These are phyloP conservation scores for Drosophila kohkoa DNA, from an alignment of 1,140 invertebrate species.

Conservation along the genomic window DNA sequence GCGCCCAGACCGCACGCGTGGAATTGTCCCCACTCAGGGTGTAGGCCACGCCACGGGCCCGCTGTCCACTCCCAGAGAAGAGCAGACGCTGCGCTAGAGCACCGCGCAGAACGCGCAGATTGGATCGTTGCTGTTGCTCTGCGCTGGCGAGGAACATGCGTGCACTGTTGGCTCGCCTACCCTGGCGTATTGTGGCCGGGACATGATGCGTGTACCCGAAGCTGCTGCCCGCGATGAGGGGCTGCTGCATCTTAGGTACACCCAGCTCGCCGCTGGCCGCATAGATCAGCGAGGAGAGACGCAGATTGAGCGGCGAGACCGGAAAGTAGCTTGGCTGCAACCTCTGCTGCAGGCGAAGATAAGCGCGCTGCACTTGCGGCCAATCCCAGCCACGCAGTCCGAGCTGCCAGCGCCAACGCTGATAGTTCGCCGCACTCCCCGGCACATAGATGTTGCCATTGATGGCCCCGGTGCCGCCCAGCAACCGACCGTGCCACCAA, in stretches of 20 bases:
- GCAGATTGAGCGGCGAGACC: conserved; percentile 3
- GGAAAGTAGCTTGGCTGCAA: conserved; percentile 50
- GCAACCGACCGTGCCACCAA: conserved; percentile 87
- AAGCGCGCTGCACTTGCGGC: conserved; percentile 87
- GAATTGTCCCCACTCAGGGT: conserved; percentile 86
- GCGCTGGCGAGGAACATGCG: conserved; percentile 87
- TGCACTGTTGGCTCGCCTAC: conserved; percentile 86
- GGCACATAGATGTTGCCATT: conserved; percentile 91
- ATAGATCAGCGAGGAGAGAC: conserved; percentile 85
- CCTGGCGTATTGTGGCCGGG: conserved; percentile 86
- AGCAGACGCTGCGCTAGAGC: conserved; percentile 85
- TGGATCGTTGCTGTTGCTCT: conserved; percentile 86
- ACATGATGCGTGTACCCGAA: conserved; percentile 66
- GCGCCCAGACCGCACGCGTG: conserved; percentile 1
- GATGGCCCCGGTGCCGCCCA: conserved; percentile 89
- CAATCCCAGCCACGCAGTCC: conserved; percentile 88
- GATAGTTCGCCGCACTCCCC: conserved; percentile 87
- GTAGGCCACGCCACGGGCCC: conserved; percentile 91
- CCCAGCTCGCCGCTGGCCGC: conserved; percentile 71
- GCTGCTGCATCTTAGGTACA: conserved; percentile 85
- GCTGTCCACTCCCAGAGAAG: conserved; percentile 86
- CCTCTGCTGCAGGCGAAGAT: conserved; percentile 21
- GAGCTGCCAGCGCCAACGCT: conserved; percentile 87
- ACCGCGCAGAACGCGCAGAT: conserved; percentile 90
- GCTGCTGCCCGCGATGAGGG: conserved; percentile 85